Percentiles rank a stretch among this genome's conserved stretches.
phyloP scores from a whole-genome alignment of 2,888 invertebrate species.

The Lymantria monacha region DNA sequence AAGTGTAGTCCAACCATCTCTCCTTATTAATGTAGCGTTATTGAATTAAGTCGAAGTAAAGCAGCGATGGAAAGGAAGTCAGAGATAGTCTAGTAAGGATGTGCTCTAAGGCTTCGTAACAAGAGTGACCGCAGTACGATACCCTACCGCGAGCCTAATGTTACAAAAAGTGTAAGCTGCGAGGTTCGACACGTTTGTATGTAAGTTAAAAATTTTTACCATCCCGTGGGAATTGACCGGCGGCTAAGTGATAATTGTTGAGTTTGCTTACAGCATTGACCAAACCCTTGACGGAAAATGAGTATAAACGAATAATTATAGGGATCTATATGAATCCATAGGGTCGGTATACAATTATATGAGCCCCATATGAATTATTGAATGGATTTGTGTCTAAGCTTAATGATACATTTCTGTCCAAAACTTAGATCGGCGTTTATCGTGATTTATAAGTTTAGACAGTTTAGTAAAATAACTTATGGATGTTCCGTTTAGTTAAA shows the following conservation, averaged over 20 bases:
- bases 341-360: constrained; percentile 42
- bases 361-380: constrained; percentile 56
- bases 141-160: constrained; percentile 51
- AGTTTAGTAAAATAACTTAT: constrained; percentile 28
- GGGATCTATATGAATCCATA: constrained; percentile 50
- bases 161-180: constrained; percentile 56
- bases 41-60: constrained; percentile 24
- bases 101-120: constrained; percentile 62
- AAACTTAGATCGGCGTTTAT: constrained; percentile 37
- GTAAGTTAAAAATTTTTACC: constrained; percentile 67
- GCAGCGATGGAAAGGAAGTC: constrained; percentile 44
- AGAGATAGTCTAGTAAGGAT: constrained; percentile 39
- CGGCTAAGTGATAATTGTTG: constrained; percentile 74
- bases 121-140: constrained; percentile 54
- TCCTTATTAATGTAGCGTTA: constrained; percentile 16
- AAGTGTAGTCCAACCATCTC: constrained; percentile 42
- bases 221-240: constrained; percentile 74
- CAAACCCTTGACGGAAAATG: constrained; percentile 54
- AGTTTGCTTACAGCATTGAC: constrained; percentile 70
- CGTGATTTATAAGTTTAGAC: constrained; percentile 38
- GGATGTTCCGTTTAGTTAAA: constrained; percentile 22
- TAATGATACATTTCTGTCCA: constrained; percentile 54
- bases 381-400: constrained; percentile 48
- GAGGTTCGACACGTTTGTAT: constrained; percentile 40
- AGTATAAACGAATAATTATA: constrained; percentile 70